Evolutionary conservation across 2,113 vertebrate genomes (phyloP).

Genomic region (Nibea coibor): DNA sequence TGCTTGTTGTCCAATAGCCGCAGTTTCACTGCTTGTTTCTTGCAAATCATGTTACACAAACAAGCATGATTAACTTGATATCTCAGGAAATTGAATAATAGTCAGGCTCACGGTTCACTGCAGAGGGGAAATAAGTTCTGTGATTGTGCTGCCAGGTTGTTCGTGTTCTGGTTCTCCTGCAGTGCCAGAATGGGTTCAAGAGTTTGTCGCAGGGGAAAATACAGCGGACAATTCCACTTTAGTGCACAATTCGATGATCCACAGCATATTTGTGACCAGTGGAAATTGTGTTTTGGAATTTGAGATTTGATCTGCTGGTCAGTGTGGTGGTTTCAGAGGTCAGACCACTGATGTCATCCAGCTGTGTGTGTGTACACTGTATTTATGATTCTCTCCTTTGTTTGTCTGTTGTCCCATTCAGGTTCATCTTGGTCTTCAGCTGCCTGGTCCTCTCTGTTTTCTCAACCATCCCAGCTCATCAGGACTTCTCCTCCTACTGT

Average conservation of each 20-base stretch:
- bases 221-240: constrained; percentile 10
- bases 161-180: constrained; percentile 34
- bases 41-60: constrained; percentile 74
- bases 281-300: constrained; percentile 33
- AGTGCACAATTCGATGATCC: constrained; percentile 21
- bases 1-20: constrained; percentile 63
- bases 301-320: constrained; percentile 32
- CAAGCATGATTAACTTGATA: constrained; percentile 73
- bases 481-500: constrained; percentile 91
- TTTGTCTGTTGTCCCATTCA: constrained; percentile 77
- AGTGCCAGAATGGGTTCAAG: constrained; percentile 50
- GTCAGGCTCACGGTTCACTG: constrained; percentile 68
- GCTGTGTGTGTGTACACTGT: constrained; percentile 12
- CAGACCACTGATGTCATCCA: constrained; percentile 21
- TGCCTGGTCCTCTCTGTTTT: constrained; percentile 99
- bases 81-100: constrained; percentile 77
- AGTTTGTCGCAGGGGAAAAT: constrained; percentile 58
- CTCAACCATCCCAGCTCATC: constrained; percentile 95
- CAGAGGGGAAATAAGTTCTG: constrained; percentile 64
- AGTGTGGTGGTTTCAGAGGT: constrained; percentile 8
- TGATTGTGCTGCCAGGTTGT: constrained; percentile 59
- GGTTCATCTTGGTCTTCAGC: constrained; percentile 98
- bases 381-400: constrained; percentile 9
- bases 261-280: constrained; percentile 13
- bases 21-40: constrained; percentile 63